Base-by-base conservation (phyloP, 2,888 invertebrate species). In the Chaetogeoica ovagalla region DNA sequence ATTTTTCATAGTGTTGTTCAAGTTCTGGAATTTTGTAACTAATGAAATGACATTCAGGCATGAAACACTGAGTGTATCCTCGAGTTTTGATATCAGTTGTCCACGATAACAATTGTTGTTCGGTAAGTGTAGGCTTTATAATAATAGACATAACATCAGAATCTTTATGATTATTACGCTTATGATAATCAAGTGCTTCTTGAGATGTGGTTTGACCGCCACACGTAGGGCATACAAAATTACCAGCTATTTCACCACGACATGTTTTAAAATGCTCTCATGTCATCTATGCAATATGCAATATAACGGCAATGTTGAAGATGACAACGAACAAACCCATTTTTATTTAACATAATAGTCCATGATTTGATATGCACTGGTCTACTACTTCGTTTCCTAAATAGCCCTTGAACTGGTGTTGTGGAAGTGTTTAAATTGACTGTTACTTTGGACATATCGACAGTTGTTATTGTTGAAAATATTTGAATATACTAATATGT, bases 251-350 rank as follows among this genome's bases (percentile, higher is more conserved):
- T 63, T 79, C 79, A 4, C 79, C 79, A n/a, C 79, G 79, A n/a
- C 79, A 79, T 43, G 79, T 79, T 57, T 79, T 79, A 23, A 79
- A 83, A 81, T 84, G 84, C 17, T 83, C 74, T 82, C 84, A 84
- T 84, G 52, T 84, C 84, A 5, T 83, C 83, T 19, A 84, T 66
- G 66, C 82, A 82, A 55, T 84, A 83, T 19, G 84, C 84, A 82
- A 84, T 83, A 81, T 83, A 84, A 30, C 82, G 83, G 73, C 84
- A 84, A 62, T 84, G 83, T 72, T 83, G 82, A 69, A 84, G 84
- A 66, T 83, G 79, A 59, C 84, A 84, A 17, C 82, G 82, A 1
- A 84, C 83, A 70, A 82, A 84, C 11, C 84, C 84, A 76, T 84
- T 82, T 81, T 82, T 83, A 19, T 83, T 83, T 9, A 84, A 69